Conservation (phyloP, 2,888 invertebrate genomes). For the Didymodactylos carnosus region DNA sequence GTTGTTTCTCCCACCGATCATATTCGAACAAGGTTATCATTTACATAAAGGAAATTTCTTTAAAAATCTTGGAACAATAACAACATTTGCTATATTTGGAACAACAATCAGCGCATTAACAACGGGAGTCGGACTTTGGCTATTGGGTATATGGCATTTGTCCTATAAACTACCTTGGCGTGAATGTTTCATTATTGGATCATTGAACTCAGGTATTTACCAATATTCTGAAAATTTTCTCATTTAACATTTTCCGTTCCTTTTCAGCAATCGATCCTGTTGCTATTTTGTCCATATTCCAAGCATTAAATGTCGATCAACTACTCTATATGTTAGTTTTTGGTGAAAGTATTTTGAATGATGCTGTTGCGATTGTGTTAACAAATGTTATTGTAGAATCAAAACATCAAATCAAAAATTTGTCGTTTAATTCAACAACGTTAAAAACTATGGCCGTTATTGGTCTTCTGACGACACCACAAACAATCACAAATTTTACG, state of each 20-base stretch:
- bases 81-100: slow-evolving; percentile 89
- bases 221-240: slow-evolving; percentile 22
- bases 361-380: slow-evolving; percentile 90
- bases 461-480: no score
- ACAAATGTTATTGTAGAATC: slow-evolving; percentile 45
- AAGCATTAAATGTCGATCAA: slow-evolving; percentile 86
- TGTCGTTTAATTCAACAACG: neutral
- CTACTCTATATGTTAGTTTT: slow-evolving; percentile 97
- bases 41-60: slow-evolving; percentile 62
- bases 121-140: slow-evolving; percentile 82
- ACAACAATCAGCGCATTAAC: slow-evolving; percentile 89
- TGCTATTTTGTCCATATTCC: slow-evolving; percentile 92
- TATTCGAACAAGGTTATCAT: slow-evolving; percentile 96
- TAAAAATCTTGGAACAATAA: slow-evolving; percentile 93
- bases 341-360: slow-evolving; percentile 82
- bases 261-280: slow-evolving; percentile 98
- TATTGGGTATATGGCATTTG: slow-evolving; percentile 56
- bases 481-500: no score
- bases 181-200: slow-evolving; percentile 72
- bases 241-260: slow-evolving; percentile 81
- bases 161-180: neutral
- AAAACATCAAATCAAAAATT: neutral
- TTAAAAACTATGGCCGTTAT: neutral
- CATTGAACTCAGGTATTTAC: slow-evolving; percentile 65
- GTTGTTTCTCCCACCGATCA: slow-evolving; percentile 84